These are phyloP conservation scores for Ommatoiulus sabulosus DNA, from an alignment of 2,888 invertebrate genomes.

Conservation along the genomic window DNA sequence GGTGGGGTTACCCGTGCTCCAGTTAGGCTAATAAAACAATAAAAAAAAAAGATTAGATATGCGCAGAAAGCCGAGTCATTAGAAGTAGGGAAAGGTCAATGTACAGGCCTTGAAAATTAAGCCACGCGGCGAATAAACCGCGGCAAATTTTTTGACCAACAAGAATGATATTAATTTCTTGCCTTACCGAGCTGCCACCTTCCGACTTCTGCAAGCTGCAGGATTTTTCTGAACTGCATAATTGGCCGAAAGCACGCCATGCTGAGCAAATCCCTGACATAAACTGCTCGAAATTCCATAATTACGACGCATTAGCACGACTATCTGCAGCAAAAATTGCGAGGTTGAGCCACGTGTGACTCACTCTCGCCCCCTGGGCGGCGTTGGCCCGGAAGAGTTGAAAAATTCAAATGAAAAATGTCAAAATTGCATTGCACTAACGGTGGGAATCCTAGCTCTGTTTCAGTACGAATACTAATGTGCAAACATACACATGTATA, in stretches of 20 bases:
- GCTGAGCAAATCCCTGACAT: neutral
- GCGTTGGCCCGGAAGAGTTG: neutral
- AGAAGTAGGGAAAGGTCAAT: neutral
- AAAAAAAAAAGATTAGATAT: neutral
- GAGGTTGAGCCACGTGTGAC: neutral
- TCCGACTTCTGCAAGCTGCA: neutral
- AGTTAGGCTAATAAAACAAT: slow-evolving; percentile 1
- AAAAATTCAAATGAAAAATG: neutral
- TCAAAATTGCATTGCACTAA: neutral
- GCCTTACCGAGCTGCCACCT: neutral
- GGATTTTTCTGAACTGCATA: neutral
- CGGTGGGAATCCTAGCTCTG: neutral
- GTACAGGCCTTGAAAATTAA: neutral
- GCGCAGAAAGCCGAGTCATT: neutral
- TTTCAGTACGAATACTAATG: too few relatives aligned
- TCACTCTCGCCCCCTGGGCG: neutral
- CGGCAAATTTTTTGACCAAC: neutral
- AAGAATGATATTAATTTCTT: neutral
- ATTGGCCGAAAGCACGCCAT: neutral
- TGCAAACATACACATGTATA: neutral
- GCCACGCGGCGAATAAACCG: neutral
- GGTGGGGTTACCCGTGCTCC: neutral
- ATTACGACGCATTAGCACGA: neutral
- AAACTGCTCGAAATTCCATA: neutral
- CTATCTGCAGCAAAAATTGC: neutral